Evolutionary conservation across 2,797 vertebrate genomes (phyloP), one percentile per base, ranked within the genome.

Genomic region (Falco berigora): DNA sequence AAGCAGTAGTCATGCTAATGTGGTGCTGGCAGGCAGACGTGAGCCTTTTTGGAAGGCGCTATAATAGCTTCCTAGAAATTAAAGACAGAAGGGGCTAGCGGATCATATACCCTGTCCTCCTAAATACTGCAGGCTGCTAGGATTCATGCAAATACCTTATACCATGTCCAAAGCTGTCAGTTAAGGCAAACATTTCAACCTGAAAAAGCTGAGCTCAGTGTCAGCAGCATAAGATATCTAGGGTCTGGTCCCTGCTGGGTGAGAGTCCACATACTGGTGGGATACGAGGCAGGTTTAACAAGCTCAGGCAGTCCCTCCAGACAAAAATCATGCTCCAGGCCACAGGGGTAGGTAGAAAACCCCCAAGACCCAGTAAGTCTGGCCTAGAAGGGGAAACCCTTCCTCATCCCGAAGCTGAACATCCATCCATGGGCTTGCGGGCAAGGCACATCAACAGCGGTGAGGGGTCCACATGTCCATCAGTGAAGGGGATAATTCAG

Each of bases 51-150:
- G 88, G 77, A 95, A 95, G 90, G 77, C 7, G 0, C 69, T 95
- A 4, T 53, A 92, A 79, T 10, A 94, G 74, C 68, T 95, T 93
- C 88, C 84, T 79, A 93, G 91, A 96, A 96, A 96, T 96, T 94
- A 86, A 97, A 96, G 75, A 92, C 96, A 97, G 95, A 96, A 96
- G 77, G 76, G 80, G 27, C 47, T 85, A 82, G 83, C 0, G 0
- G 64, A 91, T 80, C 28, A 4, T 61, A 55, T 38, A 55, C 63
- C 59, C 86, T 27, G 18, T 42, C 67, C 73, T 96, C 59, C 71
- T 53, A 76, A 92, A 79, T 36, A 59, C 44, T 9, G 3, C 47
- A 79, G 58, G 24, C 88, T 87, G n/a, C 71, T 79, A 42, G 42
- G 22, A 73, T 84, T 72, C 46, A 10, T 92, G 49, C 28, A 84